These are phyloP conservation scores for Hermodice carunculata DNA, from an alignment of 2,888 invertebrate genomes.

Conservation along the genomic window DNA sequence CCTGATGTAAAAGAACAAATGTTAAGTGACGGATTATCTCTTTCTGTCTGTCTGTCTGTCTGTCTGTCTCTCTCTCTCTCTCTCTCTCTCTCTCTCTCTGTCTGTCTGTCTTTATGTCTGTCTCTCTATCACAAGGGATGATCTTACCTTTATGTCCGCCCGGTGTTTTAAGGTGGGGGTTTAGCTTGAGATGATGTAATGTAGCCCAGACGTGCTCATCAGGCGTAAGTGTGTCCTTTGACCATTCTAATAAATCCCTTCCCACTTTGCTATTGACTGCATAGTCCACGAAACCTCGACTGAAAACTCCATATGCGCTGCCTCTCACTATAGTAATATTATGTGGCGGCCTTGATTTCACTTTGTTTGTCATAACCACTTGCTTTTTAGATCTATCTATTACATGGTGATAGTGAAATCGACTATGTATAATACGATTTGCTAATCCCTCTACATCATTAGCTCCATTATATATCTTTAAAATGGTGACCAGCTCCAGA, in stretches of 20 bases:
- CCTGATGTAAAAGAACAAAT: too few relatives aligned
- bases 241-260: conserved; percentile 61
- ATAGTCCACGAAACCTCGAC: conserved; percentile 62
- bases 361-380: conserved; percentile 37
- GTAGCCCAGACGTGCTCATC: conserved; percentile 69
- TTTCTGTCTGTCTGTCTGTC: too few relatives aligned
- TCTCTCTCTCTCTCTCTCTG: too few relatives aligned
- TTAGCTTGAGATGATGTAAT: conserved; percentile 55
- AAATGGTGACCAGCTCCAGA: conserved; percentile 63
- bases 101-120: too few relatives aligned
- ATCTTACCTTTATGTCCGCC: conserved; percentile 60
- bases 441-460: conserved; percentile 67
- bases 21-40: too few relatives aligned
- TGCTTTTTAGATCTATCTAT: too few relatives aligned
- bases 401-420: too few relatives aligned
- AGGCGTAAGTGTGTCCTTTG: conserved; percentile 59
- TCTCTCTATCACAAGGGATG: too few relatives aligned
- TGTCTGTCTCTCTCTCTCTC: too few relatives aligned
- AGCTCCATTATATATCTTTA: conserved; percentile 65
- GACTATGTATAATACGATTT: conserved; percentile 41
- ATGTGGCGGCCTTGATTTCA: conserved; percentile 44
- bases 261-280: conserved; percentile 52
- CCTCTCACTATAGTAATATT: conserved; percentile 57
- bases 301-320: conserved; percentile 67
- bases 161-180: conserved; percentile 56